Evolutionary conservation across 2,113 vertebrate species (phyloP), one percentile per base, ranked within the genome.

Genomic region (Stigmatopora argus): DNA sequence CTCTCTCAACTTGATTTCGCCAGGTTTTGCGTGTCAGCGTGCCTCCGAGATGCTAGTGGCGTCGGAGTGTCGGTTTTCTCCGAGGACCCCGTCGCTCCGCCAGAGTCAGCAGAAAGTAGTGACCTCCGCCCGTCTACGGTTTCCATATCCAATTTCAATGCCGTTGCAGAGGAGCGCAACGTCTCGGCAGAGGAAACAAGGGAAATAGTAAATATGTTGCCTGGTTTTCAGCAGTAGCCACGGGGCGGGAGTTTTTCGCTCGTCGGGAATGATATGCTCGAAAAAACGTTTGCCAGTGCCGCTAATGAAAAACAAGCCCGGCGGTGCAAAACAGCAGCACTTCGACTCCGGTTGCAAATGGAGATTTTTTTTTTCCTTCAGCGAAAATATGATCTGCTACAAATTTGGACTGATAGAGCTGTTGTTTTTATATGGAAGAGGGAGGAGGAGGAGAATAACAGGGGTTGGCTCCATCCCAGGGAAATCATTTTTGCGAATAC

Each of bases 71-170:
- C 78, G 55, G 70, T 82, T 73, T 73, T 79, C 81, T 78, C 85
- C 12, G 62, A 74, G 75, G 79, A 70, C 77, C 69, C 73, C 64
- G 65, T 74, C 64, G 61, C 47, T 65, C 49, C 65, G 65, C 69
- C 70, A 61, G 60, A 70, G 64, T 87, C 85, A 86, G 87, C 84
- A 86, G 75, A 86, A 86, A 86, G 15, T 8, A 3, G 8, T 44
- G 69, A 71, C 69, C 74, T 72, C 74, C 71, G 65, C 70, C n/a
- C 61, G 53, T 73, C 68, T 52, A 45, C 73, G 75, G 83, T 87
- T 83, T 85, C 72, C 77, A 81, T 83, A 87, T 81, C 76, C 78
- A 86, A 81, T 86, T 81, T 77, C 79, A 75, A 81, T 77, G 75
- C 82, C 69, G 72, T 53, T 77, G 80, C 78, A 18, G 44, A 74